phyloP scores from a whole-genome alignment of 2,113 vertebrate species.

The Thunnus thynnus region DNA sequence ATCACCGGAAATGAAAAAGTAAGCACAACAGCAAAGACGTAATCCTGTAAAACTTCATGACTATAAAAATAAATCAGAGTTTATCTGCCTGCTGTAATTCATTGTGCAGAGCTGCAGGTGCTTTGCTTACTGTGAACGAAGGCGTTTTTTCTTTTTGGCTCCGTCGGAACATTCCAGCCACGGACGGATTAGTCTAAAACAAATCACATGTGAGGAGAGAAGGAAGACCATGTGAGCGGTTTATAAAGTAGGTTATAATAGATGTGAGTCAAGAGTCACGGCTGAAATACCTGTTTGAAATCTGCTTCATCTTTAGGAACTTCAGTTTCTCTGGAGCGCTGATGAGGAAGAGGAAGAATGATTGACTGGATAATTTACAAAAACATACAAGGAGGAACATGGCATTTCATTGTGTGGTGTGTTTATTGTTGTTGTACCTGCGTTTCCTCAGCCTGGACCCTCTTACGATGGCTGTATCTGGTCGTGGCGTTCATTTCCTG shows the following conservation, averaged over 20 bases:
- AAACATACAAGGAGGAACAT: not conserved
- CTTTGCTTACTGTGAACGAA: constrained; percentile 60
- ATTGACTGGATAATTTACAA: not conserved
- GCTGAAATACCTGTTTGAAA: constrained; percentile 59
- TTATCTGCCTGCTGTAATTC: too few species aligned
- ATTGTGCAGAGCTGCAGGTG: not conserved
- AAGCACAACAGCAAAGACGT: too few species aligned
- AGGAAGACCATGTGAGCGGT: not conserved
- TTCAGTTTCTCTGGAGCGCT: constrained; percentile 45
- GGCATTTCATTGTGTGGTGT: not conserved
- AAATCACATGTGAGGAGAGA: not conserved
- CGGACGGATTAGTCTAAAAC: constrained; percentile 16
- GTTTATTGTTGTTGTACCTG: constrained; percentile 32
- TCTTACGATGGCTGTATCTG: constrained; percentile 25
- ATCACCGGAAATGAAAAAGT: too few species aligned
- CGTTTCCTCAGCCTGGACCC: not conserved
- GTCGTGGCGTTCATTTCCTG: constrained; percentile 51
- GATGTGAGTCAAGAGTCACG: not conserved
- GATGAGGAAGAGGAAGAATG: constrained; percentile 22
- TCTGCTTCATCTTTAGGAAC: constrained; percentile 42
- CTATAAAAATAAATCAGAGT: too few species aligned
- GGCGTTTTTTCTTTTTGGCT: constrained; percentile 60
- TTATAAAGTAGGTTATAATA: not conserved
- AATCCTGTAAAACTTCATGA: too few species aligned
- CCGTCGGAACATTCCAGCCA: constrained; percentile 48